Evolutionary conservation across 2,888 invertebrate genomes (phyloP).

Genomic region (Mesorhabditis belari): DNA sequence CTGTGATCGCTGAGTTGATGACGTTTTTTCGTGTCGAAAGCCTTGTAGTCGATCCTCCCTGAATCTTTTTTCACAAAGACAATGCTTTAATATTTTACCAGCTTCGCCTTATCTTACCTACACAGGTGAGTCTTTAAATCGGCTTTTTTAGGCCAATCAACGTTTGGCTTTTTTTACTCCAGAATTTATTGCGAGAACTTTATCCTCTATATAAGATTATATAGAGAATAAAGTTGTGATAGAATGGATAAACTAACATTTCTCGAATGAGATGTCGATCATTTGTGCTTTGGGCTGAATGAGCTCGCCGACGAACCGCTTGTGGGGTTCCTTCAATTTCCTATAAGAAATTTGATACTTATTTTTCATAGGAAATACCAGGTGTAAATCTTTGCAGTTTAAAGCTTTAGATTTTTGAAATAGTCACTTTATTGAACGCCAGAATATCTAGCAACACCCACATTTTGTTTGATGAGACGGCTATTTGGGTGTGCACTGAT

Average conservation of each 20-base stretch:
- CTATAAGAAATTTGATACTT: not conserved
- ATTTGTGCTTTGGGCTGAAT: not conserved
- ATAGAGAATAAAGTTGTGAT: too few species aligned
- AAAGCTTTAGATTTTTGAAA: not conserved
- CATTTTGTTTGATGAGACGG: not conserved
- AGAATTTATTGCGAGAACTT: too few species aligned
- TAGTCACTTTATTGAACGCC: too few species aligned
- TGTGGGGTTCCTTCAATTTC: not conserved
- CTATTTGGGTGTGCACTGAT: not conserved
- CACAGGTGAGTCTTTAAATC: too few species aligned
- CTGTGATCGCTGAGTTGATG: slow-evolving; percentile 3
- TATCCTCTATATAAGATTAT: too few species aligned
- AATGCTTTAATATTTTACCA: too few species aligned
- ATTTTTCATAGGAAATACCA: not conserved
- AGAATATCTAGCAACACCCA: too few species aligned
- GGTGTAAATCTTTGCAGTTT: not conserved
- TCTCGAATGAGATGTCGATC: not conserved
- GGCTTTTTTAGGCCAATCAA: too few species aligned
- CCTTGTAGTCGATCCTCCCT: slow-evolving; percentile 24
- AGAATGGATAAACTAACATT: not conserved
- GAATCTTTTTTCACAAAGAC: too few species aligned
- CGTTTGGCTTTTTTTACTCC: too few species aligned
- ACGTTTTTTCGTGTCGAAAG: slow-evolving; percentile 23
- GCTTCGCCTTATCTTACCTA: too few species aligned
- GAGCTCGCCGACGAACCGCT: not conserved